A percentile compares a stretch with the other conserved stretches of the same genome.
phyloP scores from a whole-genome alignment of 2,888 invertebrate genomes.

The Morpho achilles region DNA sequence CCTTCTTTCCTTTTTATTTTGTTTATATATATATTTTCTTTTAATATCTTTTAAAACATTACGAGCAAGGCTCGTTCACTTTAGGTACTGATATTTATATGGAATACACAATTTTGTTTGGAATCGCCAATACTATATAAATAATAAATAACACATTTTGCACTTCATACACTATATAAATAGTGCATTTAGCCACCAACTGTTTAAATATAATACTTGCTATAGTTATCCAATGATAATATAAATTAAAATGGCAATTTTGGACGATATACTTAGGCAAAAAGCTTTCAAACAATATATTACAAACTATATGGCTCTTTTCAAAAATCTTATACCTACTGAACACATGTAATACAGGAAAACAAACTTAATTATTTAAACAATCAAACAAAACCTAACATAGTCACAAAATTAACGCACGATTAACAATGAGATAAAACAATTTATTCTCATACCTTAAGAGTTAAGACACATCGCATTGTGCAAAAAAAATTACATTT shows the following conservation, averaged over 20 bases:
- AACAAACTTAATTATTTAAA: neutral
- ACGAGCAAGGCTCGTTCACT: too few species aligned
- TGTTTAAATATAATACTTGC: neutral
- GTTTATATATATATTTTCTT: too few species aligned
- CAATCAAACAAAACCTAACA: constrained; percentile 1
- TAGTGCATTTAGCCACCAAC: neutral
- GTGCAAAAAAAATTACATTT: constrained; percentile 18
- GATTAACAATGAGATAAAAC: constrained; percentile 7
- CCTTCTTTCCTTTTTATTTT: too few species aligned
- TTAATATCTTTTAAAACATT: too few species aligned
- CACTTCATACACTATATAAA: neutral
- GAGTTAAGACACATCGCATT: constrained; percentile 43
- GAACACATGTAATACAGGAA: neutral
- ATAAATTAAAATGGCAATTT: neutral
- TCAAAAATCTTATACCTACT: neutral
- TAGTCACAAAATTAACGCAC: constrained; percentile 23
- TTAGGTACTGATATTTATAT: too few species aligned
- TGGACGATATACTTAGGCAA: neutral
- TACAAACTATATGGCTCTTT: neutral
- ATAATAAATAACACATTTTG: neutral
- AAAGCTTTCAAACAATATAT: neutral
- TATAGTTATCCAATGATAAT: neutral
- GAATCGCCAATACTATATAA: too few species aligned
- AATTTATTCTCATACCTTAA: constrained; percentile 9
- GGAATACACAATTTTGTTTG: too few species aligned